Base-by-base conservation (phyloP, 2,113 vertebrate species). In the Myotis lucifugus region DNA sequence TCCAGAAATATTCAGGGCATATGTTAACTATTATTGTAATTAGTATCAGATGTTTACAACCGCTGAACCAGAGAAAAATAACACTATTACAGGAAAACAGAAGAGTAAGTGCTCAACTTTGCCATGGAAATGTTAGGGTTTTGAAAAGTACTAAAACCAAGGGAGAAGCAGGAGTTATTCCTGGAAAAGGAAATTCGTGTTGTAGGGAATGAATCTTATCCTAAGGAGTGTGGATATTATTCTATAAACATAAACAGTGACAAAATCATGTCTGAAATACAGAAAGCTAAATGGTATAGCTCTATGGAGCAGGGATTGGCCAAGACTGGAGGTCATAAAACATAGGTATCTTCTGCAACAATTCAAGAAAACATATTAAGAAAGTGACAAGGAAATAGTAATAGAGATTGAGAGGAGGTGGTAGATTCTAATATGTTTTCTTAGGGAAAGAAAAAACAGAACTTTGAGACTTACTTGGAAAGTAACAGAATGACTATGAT, bases 31-130 rank as follows among this genome's bases (percentile, higher is more conserved):
- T 95, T 92, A 87, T 13, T 59, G 19, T 93, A 95, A 95, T 96
- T 88, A 90, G 64, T 85, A 37, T 90, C 96, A 97, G 90, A 93
- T 96, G 92, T 90, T 93, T 90, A 15, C 67, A 94, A 95, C 81
- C 85, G 61, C 85, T 78, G 77, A 93, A 48, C 8, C 18, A 79
- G 73, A 90, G 42, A 85, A 88, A 90, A 25, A 25, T 4, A 90
- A 64, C 32, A 76, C 46, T 52, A 15, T 50, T 78, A 23, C 0
- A 61, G 52, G 18, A 78, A 11, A 78, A 85, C 6, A 54, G 64
- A 72, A 79, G 19, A 92, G 25, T 3, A 23, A 52, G 67, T 73
- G 15, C 5, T 95, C 88, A 74, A 29, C 54, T 72, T 87, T 84
- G 40, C 61, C 61, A 54, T 27, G 27, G 9, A 93, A 19, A 3